Conservation (phyloP, 2,888 invertebrate species). For the Meandrusa payeni region DNA sequence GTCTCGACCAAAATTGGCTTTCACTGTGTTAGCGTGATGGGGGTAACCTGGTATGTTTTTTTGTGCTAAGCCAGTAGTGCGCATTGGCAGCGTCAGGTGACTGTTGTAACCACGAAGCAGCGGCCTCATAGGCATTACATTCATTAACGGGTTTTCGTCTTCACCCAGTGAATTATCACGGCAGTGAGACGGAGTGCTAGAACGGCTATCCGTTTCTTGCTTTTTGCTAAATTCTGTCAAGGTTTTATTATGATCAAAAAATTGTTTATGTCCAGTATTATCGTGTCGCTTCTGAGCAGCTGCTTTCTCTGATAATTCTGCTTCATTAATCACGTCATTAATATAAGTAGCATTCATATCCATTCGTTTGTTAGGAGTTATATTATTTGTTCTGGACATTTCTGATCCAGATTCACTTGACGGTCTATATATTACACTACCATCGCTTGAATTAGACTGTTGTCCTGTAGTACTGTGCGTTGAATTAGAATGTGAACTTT, state of each 20-base stretch:
- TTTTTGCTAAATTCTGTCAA: slow-evolving; percentile 56
- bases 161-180: slow-evolving; percentile 79
- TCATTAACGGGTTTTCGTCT: slow-evolving; percentile 87
- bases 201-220: slow-evolving; percentile 59
- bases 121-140: slow-evolving; percentile 96
- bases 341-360: slow-evolving; percentile 77
- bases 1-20: slow-evolving; percentile 76
- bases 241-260: slow-evolving; percentile 58
- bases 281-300: slow-evolving; percentile 63
- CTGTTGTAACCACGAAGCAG: slow-evolving; percentile 89
- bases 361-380: slow-evolving; percentile 73
- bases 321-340: slow-evolving; percentile 77
- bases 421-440: slow-evolving; percentile 87
- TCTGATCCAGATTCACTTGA: slow-evolving; percentile 87
- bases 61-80: slow-evolving; percentile 73
- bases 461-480: slow-evolving; percentile 84
- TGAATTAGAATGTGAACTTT: slow-evolving; percentile 82
- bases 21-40: slow-evolving; percentile 77
- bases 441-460: slow-evolving; percentile 86
- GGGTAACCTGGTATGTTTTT: slow-evolving; percentile 72
- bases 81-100: slow-evolving; percentile 87
- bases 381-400: slow-evolving; percentile 65
- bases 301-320: slow-evolving; percentile 72
- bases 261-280: slow-evolving; percentile 47
- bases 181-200: slow-evolving; percentile 74